Conservation (phyloP, 2,113 vertebrate species). For the Machaerirhynchus nigripectus region DNA sequence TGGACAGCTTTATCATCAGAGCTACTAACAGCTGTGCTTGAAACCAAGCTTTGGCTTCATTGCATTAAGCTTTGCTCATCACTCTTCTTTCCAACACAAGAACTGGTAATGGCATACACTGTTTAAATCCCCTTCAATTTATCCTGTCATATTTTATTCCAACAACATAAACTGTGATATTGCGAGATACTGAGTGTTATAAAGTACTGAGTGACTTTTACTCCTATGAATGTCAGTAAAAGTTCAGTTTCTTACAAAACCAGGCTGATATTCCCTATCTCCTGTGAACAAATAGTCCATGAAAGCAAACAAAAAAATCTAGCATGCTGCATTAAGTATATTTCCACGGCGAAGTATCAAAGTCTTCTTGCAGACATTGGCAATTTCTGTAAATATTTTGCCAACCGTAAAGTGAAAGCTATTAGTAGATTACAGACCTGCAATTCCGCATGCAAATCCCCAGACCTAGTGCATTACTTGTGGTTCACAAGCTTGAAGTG, state of each 20-base stretch:
- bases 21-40: background rate
- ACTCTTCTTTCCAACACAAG: conserved; percentile 2
- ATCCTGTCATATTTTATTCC: conserved; percentile 44
- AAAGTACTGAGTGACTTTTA: conserved; percentile 7
- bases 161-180: conserved; percentile 39
- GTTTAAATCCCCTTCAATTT: conserved; percentile 12
- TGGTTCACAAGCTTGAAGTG: background rate
- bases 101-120: background rate
- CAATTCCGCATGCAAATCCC: background rate
- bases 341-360: background rate
- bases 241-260: conserved; percentile 19
- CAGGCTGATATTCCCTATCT: background rate
- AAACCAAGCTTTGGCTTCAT: conserved; percentile 12
- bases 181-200: conserved; percentile 14
- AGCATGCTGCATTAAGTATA: background rate
- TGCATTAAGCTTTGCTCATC: conserved; percentile 14
- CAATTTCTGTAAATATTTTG: background rate
- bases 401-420: background rate
- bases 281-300: background rate
- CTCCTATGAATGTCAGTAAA: background rate
- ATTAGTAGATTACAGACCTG: background rate
- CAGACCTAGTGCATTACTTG: background rate
- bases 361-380: background rate
- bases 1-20: conserved; percentile 7
- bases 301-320: background rate